phyloP scores from a whole-genome alignment of 2,888 invertebrate genomes.

The Brachyptera putata region DNA sequence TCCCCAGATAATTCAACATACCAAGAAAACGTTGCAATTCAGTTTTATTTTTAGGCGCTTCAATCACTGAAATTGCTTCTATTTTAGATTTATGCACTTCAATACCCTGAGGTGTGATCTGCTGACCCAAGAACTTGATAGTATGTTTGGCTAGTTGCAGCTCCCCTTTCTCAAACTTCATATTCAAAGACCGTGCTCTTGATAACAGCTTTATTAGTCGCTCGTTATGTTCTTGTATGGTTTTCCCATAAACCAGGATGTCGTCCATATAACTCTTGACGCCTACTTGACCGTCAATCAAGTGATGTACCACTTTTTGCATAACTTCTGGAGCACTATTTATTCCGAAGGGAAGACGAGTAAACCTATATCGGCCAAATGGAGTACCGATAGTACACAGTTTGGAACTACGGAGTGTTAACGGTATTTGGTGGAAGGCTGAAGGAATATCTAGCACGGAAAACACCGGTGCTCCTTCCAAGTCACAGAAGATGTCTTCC shows the following conservation, averaged over 20 bases:
- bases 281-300: conserved; percentile 31
- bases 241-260: conserved; percentile 35
- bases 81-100: conserved; percentile 14
- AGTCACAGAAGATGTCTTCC: background rate
- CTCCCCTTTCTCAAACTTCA: conserved; percentile 37
- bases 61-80: conserved; percentile 29
- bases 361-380: conserved; percentile 24
- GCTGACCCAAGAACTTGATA: background rate
- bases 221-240: conserved; percentile 33
- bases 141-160: conserved; percentile 29
- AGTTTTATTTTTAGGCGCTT: conserved; percentile 29
- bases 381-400: conserved; percentile 26
- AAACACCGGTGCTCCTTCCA: background rate
- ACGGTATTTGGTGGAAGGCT: conserved; percentile 20
- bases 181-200: conserved; percentile 30
- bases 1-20: conserved; percentile 33
- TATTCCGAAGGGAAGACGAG: conserved; percentile 26
- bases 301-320: conserved; percentile 32
- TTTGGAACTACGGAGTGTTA: conserved; percentile 8
- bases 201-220: conserved; percentile 33
- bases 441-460: conserved; percentile 25
- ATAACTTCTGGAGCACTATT: conserved; percentile 28
- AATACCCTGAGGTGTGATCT: conserved; percentile 25
- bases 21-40: conserved; percentile 33
- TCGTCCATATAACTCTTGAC: conserved; percentile 36